Conservation (phyloP, 2,113 vertebrate species). For the Scortum barcoo region DNA sequence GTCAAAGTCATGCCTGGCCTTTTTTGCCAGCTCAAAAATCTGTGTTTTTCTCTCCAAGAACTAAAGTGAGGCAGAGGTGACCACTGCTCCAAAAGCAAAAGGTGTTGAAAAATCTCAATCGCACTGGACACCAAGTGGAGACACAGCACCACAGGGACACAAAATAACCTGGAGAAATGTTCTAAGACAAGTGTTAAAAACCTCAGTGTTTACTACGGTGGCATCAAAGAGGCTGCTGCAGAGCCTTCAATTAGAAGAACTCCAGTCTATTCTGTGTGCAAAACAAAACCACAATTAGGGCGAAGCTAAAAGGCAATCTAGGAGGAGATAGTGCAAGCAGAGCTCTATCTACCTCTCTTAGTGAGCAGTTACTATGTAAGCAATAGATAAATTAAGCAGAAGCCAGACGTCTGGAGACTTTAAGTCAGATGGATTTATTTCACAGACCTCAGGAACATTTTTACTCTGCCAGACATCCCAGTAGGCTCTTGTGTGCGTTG, state of each 20-base stretch:
- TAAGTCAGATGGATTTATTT: conserved; percentile 2
- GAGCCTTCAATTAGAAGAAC: conserved; percentile 12
- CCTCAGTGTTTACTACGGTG: neutral
- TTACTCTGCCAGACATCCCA: neutral
- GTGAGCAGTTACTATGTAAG: neutral
- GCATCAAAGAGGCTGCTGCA: conserved; percentile 10
- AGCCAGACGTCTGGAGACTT: neutral
- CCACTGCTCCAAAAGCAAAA: conserved; percentile 8
- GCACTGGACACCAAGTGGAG: neutral
- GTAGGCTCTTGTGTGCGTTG: neutral
- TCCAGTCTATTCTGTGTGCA: conserved; percentile 3
- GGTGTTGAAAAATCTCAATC: conserved; percentile 12
- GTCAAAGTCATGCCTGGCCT: neutral
- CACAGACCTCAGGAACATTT: neutral
- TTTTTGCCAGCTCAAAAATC: conserved; percentile 1
- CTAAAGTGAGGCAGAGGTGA: neutral
- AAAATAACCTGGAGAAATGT: conserved; percentile 19
- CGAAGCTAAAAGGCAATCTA: neutral
- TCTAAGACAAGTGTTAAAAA: neutral
- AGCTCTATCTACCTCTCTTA: neutral
- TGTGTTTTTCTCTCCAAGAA: neutral
- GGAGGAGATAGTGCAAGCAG: neutral
- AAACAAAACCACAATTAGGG: conserved; percentile 28
- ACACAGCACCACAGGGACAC: neutral
- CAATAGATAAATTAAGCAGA: neutral